These are phyloP conservation scores for Pseudomyrmex sp. DNA, from an alignment of 1,140 invertebrate genomes.

Conservation along the genomic window DNA sequence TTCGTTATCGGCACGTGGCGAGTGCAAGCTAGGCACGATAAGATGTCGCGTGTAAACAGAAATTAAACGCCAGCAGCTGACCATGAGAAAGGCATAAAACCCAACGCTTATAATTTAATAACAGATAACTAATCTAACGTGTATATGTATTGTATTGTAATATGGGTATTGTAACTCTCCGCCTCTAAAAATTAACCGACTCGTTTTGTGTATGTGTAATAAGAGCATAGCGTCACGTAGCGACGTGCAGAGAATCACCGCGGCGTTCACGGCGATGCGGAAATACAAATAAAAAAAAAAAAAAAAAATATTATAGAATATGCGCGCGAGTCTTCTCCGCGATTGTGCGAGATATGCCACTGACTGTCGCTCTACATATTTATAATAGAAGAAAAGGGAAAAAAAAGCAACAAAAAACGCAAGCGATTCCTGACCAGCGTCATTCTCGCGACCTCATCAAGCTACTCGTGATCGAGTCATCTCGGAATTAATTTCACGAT, in stretches of 20 bases:
- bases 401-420: background rate
- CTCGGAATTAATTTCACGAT: slow-evolving; percentile 56
- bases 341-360: slow-evolving; percentile 47
- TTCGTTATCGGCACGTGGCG: slow-evolving; percentile 69
- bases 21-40: slow-evolving; percentile 59
- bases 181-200: slow-evolving; percentile 74
- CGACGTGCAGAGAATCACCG: slow-evolving; percentile 67
- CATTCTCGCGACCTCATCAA: slow-evolving; percentile 46
- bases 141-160: slow-evolving; percentile 81
- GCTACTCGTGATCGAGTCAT: slow-evolving; percentile 65
- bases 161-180: slow-evolving; percentile 78
- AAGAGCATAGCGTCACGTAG: slow-evolving; percentile 73
- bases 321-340: slow-evolving; percentile 26
- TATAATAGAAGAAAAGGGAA: slow-evolving; percentile 14
- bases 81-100: slow-evolving; percentile 65
- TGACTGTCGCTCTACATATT: slow-evolving; percentile 32
- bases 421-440: slow-evolving; percentile 54
- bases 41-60: slow-evolving; percentile 67
- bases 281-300: slow-evolving; percentile 1
- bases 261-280: slow-evolving; percentile 53
- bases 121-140: slow-evolving; percentile 79
- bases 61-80: slow-evolving; percentile 63
- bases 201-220: slow-evolving; percentile 76
- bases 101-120: slow-evolving; percentile 81
- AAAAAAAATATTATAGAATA: slow-evolving; percentile 1